Conservation (phyloP, 2,797 vertebrate genomes). For the Gallirallus australis region DNA sequence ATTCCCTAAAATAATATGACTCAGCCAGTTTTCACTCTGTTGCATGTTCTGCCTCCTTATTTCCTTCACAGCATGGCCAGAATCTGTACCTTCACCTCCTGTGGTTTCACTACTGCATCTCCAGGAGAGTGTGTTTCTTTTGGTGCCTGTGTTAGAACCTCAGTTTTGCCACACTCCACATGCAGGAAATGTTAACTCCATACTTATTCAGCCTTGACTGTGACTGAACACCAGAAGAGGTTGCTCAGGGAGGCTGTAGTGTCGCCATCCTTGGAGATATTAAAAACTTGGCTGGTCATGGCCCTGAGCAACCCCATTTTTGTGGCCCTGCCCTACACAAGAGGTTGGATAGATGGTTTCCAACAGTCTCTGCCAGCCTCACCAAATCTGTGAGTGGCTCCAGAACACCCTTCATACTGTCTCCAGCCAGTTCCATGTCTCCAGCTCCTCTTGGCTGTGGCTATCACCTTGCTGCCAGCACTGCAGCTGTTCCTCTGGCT, state of each 20-base stretch:
- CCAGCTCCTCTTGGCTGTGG: neutral
- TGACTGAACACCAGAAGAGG: neutral
- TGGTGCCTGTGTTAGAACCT: neutral
- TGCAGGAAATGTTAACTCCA: too few species aligned
- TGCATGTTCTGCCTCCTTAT: neutral
- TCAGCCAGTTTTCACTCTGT: neutral
- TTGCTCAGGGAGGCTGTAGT: neutral
- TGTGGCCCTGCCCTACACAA: neutral
- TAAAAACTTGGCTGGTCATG: neutral
- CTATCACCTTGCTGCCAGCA: rapidly evolving
- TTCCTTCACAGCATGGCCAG: neutral
- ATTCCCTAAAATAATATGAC: neutral
- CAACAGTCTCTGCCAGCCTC: neutral
- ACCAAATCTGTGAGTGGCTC: neutral
- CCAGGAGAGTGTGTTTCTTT: neutral
- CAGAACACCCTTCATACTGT: neutral
- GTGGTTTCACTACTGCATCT: neutral
- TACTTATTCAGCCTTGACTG: neutral
- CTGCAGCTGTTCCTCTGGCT: neutral
- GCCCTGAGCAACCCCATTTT: rapidly evolving
- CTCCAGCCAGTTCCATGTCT: neutral
- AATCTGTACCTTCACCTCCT: neutral
- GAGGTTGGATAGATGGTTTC: neutral
- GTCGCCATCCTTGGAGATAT: neutral
- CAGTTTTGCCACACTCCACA: neutral